A percentile compares a stretch with the other conserved stretches of the same genome.
phyloP scores from a whole-genome alignment of 2,888 invertebrate species.

The Monopis laevigella region DNA sequence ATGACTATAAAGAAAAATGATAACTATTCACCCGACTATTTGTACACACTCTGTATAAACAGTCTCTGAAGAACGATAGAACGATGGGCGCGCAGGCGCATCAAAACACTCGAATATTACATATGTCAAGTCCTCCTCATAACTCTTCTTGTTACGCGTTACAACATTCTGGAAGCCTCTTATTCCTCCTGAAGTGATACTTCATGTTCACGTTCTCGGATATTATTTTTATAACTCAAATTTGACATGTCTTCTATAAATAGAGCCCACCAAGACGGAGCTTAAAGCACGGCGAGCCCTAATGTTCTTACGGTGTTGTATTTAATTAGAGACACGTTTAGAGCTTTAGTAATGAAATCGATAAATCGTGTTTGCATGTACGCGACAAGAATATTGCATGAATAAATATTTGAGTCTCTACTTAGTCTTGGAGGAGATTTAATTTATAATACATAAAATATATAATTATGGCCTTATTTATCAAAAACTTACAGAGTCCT shows the following conservation, averaged over 20 bases:
- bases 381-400: slow-evolving; percentile 34
- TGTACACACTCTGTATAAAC: slow-evolving; percentile 34
- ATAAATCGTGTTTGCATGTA: slow-evolving; percentile 43
- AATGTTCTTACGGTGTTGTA: slow-evolving; percentile 14
- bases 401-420: no score
- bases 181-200: slow-evolving; percentile 41
- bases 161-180: slow-evolving; percentile 38
- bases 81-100: slow-evolving; percentile 24
- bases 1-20: no score
- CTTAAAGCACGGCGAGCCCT: slow-evolving; percentile 7
- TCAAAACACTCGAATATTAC: slow-evolving; percentile 45
- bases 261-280: slow-evolving; percentile 6
- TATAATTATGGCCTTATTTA: no score
- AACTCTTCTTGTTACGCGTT: slow-evolving; percentile 37
- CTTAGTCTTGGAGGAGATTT: no score
- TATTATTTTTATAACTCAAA: slow-evolving; percentile 37
- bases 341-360: slow-evolving; percentile 41
- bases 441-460: no score
- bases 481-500: no score
- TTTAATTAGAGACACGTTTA: slow-evolving; percentile 41
- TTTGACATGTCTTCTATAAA: slow-evolving; percentile 9
- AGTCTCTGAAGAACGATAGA: slow-evolving; percentile 17
- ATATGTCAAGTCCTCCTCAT: slow-evolving; percentile 32
- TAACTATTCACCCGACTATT: slow-evolving; percentile 44
- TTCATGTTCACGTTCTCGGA: slow-evolving; percentile 18